Conservation (phyloP, 2,113 vertebrate species). For the Bubo bubo region DNA sequence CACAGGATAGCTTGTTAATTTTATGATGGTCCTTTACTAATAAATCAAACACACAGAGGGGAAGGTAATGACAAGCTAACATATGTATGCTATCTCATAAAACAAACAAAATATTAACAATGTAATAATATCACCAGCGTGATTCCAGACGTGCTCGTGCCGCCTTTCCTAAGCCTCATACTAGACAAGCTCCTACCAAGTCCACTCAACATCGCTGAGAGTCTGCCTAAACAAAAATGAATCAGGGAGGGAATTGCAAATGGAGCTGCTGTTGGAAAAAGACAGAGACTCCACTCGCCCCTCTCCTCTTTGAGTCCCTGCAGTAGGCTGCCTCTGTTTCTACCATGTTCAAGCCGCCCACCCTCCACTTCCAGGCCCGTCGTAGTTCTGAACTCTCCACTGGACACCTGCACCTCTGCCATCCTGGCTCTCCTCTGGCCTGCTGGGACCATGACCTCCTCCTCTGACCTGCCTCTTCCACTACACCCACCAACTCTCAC, state of each 20-base stretch:
- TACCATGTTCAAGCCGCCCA: neutral
- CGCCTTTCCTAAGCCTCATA: neutral
- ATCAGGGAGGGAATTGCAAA: neutral
- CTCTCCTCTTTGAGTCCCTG: neutral
- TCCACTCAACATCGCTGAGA: neutral
- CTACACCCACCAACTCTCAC: neutral
- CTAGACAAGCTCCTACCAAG: neutral
- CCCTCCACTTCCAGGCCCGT: neutral
- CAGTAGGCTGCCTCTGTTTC: neutral
- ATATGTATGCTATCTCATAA: slow-evolving; percentile 28
- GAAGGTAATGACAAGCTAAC: slow-evolving; percentile 29
- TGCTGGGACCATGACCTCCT: neutral
- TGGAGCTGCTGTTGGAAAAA: neutral
- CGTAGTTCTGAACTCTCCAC: neutral
- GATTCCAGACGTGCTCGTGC: neutral
- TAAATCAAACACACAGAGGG: slow-evolving; percentile 17
- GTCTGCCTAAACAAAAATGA: neutral
- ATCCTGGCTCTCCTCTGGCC: neutral
- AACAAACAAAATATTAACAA: slow-evolving; percentile 43
- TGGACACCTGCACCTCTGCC: neutral
- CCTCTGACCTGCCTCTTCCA: neutral
- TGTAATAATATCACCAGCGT: neutral
- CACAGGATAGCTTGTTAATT: slow-evolving; percentile 21
- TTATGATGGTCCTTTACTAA: slow-evolving; percentile 33
- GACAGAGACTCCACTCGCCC: neutral